Evolutionary conservation across 92 coral and sea anemone species (phyloP), one percentile per base, ranked within the genome.

Genomic region (Diadumene lineata): DNA sequence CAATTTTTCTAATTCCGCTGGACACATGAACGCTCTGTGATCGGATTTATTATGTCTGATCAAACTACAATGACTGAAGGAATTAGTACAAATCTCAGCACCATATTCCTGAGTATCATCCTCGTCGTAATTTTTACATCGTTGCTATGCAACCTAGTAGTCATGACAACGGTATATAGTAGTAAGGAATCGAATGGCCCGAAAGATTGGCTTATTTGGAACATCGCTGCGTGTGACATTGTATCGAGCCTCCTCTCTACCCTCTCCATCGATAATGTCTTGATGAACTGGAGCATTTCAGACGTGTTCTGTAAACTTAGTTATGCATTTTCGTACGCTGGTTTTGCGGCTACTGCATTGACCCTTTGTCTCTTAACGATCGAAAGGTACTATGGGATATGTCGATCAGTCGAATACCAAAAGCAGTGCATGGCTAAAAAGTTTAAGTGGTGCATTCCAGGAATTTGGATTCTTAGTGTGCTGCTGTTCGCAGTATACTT

Each of bases 321-420:
- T 16, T 88, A 83, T 73, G 81, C 81, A 43, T 65, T 94, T 17
- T 73, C 79, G 26, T 85, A 77, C 22, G 72, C 64, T 43, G 77
- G 90, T 25, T 88, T 80, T 70, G 86, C 89, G 21, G 89, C 84
- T 1, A 77, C 82, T 3, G 73, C 81, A 0, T 43, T 88, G 72
- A 84, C 89, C 11, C 79, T 90, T 18, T 84, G 85, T 46, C 38
- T 82, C 48, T 74, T 86, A 74, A 55, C 73, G 10, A 56, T 81
- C 64, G 96, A 90, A 76, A 83, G 92, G 69, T 87, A 77, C 56
- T 87, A 80, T 51, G 90, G 92, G 76, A 90, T 90, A 31, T 84
- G 90, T 28, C 51, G 73, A 27, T 77, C 96, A 33, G 74, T 71
- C 7, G 79, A 64, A 48, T 88, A 67, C 70, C 78, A 76, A 32